phyloP scores from a whole-genome alignment of 2,797 vertebrate species.

The Limosa lapponica region DNA sequence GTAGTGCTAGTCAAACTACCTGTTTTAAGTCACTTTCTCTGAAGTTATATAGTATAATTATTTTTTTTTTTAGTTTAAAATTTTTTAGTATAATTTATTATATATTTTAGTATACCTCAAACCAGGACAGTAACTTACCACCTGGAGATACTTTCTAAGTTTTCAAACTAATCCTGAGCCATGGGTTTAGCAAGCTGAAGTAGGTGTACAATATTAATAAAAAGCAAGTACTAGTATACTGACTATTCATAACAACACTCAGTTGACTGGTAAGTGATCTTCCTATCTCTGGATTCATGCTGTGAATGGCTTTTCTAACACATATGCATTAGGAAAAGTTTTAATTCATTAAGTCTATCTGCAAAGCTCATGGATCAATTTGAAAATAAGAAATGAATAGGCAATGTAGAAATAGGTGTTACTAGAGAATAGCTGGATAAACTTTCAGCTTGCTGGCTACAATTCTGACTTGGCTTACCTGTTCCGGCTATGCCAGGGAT shows the following conservation, averaged over 20 bases:
- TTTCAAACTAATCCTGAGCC: constrained; percentile 5
- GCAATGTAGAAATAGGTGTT: neutral
- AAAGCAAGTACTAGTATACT: neutral
- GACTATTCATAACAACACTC: neutral
- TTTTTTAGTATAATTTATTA: no score
- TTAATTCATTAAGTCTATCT: neutral
- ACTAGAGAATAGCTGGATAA: neutral
- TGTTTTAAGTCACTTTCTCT: neutral
- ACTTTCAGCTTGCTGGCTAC: neutral
- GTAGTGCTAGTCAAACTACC: neutral
- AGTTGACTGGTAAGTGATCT: neutral
- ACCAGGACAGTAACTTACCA: neutral
- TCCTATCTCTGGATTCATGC: neutral
- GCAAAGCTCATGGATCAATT: neutral
- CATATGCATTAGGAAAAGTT: neutral
- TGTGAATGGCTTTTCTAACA: neutral
- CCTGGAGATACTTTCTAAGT: constrained; percentile 8
- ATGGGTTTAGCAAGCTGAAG: neutral
- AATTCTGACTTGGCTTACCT: neutral
- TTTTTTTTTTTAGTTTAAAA: no score
- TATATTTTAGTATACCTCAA: constrained; percentile 2
- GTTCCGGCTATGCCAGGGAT: neutral
- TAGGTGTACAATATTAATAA: neutral
- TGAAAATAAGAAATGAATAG: neutral
- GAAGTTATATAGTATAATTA: neutral